Conservation (phyloP, 2,888 invertebrate genomes). For the Mycogona germanica region DNA sequence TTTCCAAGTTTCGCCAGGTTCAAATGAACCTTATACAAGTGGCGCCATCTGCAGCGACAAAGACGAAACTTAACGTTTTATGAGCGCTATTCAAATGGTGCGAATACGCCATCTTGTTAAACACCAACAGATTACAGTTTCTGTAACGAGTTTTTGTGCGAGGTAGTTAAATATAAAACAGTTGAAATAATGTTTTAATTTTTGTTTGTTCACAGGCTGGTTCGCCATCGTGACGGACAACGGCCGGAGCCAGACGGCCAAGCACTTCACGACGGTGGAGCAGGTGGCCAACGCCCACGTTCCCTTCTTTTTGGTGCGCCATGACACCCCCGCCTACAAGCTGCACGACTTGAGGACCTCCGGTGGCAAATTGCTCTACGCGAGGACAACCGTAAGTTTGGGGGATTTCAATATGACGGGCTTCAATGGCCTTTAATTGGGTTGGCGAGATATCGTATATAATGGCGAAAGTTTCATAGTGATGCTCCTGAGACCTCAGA, state of each 20-base stretch:
- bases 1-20: too few relatives aligned
- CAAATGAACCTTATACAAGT: too few relatives aligned
- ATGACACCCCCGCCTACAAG: constrained; percentile 47
- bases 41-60: too few relatives aligned
- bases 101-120: too few relatives aligned
- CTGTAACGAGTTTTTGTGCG: too few relatives aligned
- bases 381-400: constrained; percentile 50
- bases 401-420: too few relatives aligned
- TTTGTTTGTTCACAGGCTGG: constrained; percentile 25
- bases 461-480: not conserved
- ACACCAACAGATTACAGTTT: too few relatives aligned
- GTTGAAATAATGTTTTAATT: not conserved
- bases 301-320: constrained; percentile 49
- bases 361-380: constrained; percentile 38
- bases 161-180: too few relatives aligned
- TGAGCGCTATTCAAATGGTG: too few relatives aligned
- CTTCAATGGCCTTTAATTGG: not conserved
- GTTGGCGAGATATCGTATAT: not conserved
- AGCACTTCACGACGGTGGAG: constrained; percentile 35
- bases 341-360: constrained; percentile 27
- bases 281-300: constrained; percentile 47
- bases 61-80: too few relatives aligned
- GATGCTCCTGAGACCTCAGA: not conserved
- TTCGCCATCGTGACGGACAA: constrained; percentile 27
- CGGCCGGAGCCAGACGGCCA: constrained; percentile 49